Base-by-base conservation (phyloP, 2,888 invertebrate species). In the Toxonevra muliebris region DNA sequence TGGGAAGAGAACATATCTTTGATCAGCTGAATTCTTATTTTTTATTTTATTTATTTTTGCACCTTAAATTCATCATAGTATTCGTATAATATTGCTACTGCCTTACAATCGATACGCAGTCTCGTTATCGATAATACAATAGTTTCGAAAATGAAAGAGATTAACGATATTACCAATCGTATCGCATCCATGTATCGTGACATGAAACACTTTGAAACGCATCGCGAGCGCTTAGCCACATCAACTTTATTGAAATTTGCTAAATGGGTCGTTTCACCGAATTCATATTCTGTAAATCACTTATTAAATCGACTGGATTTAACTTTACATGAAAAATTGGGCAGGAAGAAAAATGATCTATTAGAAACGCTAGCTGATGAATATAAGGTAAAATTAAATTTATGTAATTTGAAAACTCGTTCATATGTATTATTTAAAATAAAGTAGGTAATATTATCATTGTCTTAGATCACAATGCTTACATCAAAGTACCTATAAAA, bases 201-300 rank as follows among this genome's bases (percentile, higher is more conserved):
- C 72, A 89, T 91, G 88, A 78, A 84, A 30, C 84, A 84, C 57
- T 83, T 89, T 73, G 91, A 92, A 80, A 78, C 85, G 65, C 77
- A 86, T 30, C 85, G 86, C 65, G 78, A 84, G 40, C 84, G 84
- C 57, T 83, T 89, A 73, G 91, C 92, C 80, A 78, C 85, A 65
- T 86, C 86, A 69, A 93, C 93, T 7, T 77, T 93, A 73, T 86
- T 90, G 78, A 88, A 90, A 77, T 92, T 92, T 77, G 91, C 92
- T 0, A 85, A 85, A 71, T 88, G 87, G 82, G 89, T 89, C 62
- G 89, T 91, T 9, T 90, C 91, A 1, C 90, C 90, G 76, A 88
- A 88, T 73, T 82, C 88, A 1, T 86, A 87, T 57, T 90, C 91
- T 1, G 83, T 92, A 63, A 87, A 88, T 13, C 88, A 88, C 62